These are phyloP conservation scores for Epinephelus fuscoguttatus DNA, from an alignment of 2,113 vertebrate species.

Conservation along the genomic window DNA sequence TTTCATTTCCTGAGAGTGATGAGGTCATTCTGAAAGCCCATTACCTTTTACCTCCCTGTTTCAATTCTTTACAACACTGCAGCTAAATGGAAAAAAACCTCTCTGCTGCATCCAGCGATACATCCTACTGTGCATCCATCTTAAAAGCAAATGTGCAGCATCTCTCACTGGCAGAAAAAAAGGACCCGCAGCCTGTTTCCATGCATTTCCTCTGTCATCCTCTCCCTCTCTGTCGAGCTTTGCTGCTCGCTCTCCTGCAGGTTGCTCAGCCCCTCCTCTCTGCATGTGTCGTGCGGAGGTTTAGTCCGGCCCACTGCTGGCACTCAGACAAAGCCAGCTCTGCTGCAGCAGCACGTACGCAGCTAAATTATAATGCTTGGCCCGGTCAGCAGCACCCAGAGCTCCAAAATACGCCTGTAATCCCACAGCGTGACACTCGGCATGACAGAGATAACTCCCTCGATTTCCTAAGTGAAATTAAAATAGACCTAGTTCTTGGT, in stretches of 20 bases:
- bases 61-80: constrained; percentile 15
- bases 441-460: constrained; percentile 62
- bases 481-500: constrained; percentile 81
- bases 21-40: constrained; percentile 81
- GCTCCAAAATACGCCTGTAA: constrained; percentile 79
- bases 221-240: constrained; percentile 31
- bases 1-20: constrained; percentile 85
- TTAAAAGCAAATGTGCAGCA: constrained; percentile 27
- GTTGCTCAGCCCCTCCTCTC: constrained; percentile 65
- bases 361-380: constrained; percentile 82
- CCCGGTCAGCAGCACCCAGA: constrained; percentile 69
- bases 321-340: constrained; percentile 91
- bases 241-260: constrained; percentile 58
- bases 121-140: constrained; percentile 32
- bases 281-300: constrained; percentile 76
- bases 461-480: constrained; percentile 68
- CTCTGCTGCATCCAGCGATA: constrained; percentile 12
- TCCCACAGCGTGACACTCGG: constrained; percentile 75
- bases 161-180: constrained; percentile 44
- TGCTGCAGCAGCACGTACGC: constrained; percentile 89
- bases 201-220: constrained; percentile 59
- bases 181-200: constrained; percentile 66
- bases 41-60: constrained; percentile 18
- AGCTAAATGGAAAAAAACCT: neutral
- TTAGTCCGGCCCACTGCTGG: constrained; percentile 88